phyloP scores from a whole-genome alignment of 2,113 vertebrate genomes.

The Lipotes vexillifer region DNA sequence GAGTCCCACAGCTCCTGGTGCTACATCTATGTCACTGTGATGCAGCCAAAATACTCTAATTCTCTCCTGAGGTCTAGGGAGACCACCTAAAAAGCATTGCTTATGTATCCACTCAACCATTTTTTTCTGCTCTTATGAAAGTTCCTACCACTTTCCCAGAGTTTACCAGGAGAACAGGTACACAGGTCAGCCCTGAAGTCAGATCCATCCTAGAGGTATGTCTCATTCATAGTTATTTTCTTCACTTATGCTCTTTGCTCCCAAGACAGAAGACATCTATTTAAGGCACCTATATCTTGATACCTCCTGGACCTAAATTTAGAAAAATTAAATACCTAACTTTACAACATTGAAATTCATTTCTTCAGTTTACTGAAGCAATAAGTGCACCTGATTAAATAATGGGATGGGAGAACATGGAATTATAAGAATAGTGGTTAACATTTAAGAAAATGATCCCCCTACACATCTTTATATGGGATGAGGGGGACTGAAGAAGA shows the following conservation, averaged over 20 bases:
- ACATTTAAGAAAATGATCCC: background rate
- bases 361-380: background rate
- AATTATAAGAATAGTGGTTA: background rate
- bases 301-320: background rate
- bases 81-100: no score
- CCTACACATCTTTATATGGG: background rate
- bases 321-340: background rate
- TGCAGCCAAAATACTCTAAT: background rate
- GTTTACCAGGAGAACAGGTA: background rate
- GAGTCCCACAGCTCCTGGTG: background rate
- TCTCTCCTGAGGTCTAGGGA: background rate
- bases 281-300: background rate
- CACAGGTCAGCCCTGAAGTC: accelerated
- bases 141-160: background rate
- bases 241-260: background rate
- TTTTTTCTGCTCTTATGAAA: background rate
- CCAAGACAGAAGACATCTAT: background rate
- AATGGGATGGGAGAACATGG: background rate
- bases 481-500: background rate
- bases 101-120: background rate
- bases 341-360: background rate
- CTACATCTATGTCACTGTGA: accelerated
- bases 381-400: background rate
- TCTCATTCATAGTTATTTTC: background rate
- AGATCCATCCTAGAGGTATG: background rate